Percentiles rank a stretch among this genome's conserved stretches.
Conservation (phyloP, 2,888 invertebrate genomes). For the Spicauda simplicius region DNA sequence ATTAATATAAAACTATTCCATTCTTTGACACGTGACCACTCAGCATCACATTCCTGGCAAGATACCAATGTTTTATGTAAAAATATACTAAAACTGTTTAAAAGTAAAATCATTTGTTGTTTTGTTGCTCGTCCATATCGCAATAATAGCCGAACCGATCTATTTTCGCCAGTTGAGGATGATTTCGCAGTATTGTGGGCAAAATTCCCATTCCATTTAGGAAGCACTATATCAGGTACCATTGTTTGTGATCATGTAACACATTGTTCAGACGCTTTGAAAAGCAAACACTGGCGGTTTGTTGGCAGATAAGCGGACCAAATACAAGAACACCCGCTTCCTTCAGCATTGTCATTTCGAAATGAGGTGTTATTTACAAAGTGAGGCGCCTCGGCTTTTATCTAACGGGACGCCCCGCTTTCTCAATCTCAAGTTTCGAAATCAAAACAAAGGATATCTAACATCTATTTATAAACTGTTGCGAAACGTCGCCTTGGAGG, state of each 20-base stretch:
- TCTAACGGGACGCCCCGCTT: slow-evolving; percentile 16
- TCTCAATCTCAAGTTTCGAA: slow-evolving; percentile 23
- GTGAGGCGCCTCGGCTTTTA: slow-evolving; percentile 9
- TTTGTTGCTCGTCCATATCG: background rate
- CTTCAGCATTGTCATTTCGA: slow-evolving; percentile 48
- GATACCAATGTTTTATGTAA: slow-evolving; percentile 29
- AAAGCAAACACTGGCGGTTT: slow-evolving; percentile 62
- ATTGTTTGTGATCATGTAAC: slow-evolving; percentile 61
- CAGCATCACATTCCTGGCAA: slow-evolving; percentile 23
- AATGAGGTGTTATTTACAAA: slow-evolving; percentile 42
- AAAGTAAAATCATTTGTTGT: slow-evolving; percentile 18
- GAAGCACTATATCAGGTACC: slow-evolving; percentile 48
- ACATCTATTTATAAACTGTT: background rate
- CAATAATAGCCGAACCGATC: slow-evolving; percentile 1
- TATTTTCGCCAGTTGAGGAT: slow-evolving; percentile 20
- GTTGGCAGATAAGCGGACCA: slow-evolving; percentile 60
- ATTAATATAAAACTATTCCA: slow-evolving; percentile 18
- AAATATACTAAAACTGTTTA: slow-evolving; percentile 24
- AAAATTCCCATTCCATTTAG: slow-evolving; percentile 34
- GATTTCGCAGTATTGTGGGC: slow-evolving; percentile 12
- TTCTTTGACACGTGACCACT: slow-evolving; percentile 21
- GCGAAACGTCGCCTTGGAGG: slow-evolving; percentile 17
- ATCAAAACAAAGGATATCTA: background rate
- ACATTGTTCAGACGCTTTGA: slow-evolving; percentile 61
- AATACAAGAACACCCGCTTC: slow-evolving; percentile 45